Evolutionary conservation across 2,797 vertebrate species (phyloP).

Genomic region (Lepilemur ruficaudatus): DNA sequence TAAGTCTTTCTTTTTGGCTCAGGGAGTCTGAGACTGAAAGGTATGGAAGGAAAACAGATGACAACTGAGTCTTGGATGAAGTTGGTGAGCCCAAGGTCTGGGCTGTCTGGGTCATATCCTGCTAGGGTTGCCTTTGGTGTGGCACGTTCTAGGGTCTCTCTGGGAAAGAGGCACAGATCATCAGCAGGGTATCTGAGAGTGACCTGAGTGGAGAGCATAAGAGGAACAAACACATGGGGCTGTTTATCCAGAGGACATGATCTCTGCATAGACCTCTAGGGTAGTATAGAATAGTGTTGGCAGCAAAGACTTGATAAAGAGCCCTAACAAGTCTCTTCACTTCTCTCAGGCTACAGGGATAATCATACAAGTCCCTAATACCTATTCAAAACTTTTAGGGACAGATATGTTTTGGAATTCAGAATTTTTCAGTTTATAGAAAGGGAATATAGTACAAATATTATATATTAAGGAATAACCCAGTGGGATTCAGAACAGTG

Average conservation of each 20-base stretch:
- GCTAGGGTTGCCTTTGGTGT: background rate
- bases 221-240: background rate
- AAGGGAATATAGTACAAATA: constrained; percentile 7
- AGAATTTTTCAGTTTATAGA: constrained; percentile 37
- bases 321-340: background rate
- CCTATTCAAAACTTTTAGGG: constrained; percentile 37
- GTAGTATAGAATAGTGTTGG: background rate
- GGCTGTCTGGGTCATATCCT: background rate
- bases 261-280: background rate
- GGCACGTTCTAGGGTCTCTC: background rate
- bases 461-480: background rate
- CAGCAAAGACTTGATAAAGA: background rate
- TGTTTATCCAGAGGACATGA: constrained; percentile 3
- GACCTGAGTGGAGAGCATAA: background rate
- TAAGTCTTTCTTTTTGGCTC: constrained; percentile 30
- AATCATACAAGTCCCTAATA: background rate
- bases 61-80: background rate
- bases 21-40: constrained; percentile 20
- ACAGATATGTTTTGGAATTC: constrained; percentile 4
- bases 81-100: background rate
- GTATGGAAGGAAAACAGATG: constrained; percentile 46
- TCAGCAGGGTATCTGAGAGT: background rate
- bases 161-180: background rate
- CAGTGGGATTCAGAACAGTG: constrained; percentile 1
- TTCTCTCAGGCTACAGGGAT: background rate